Conservation (phyloP, 1,140 invertebrate genomes). For the Lordiphosa mommai region DNA sequence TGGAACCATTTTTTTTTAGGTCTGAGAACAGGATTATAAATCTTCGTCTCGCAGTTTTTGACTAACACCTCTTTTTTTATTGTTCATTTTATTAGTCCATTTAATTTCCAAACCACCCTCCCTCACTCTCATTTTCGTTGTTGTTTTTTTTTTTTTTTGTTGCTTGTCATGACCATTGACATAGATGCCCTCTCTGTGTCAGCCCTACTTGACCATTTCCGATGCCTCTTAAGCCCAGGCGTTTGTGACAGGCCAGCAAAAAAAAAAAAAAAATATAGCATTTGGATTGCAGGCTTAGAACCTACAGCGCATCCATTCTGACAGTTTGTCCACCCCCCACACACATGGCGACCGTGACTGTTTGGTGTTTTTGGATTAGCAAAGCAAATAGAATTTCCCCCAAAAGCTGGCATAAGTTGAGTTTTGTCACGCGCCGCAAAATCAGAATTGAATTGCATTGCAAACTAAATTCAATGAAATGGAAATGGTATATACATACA, state of each 20-base stretch:
- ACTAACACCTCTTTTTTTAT: no score
- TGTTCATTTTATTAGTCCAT: no score
- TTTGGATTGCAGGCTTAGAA: conserved; percentile 43
- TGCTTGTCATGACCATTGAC: conserved; percentile 21
- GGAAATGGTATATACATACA: conserved; percentile 24
- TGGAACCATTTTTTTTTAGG: no score
- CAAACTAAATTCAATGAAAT: conserved; percentile 25
- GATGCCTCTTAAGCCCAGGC: conserved; percentile 21
- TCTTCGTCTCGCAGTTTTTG: no score
- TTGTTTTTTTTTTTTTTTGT: conserved; percentile 1
- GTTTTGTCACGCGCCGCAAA: conserved; percentile 65
- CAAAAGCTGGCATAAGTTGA: conserved; percentile 59
- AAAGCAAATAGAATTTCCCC: conserved; percentile 37
- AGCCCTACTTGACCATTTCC: conserved; percentile 27
- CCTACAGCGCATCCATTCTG: no score
- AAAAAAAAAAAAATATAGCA: conserved; percentile 49
- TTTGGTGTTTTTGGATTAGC: conserved; percentile 39
- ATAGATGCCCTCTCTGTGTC: conserved; percentile 26
- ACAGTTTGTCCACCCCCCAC: neutral
- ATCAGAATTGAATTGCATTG: conserved; percentile 26
- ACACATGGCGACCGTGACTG: no score
- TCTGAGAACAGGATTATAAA: no score
- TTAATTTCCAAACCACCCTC: no score
- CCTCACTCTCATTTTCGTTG: no score
- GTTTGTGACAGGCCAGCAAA: conserved; percentile 44